These are phyloP conservation scores for Drosophila suboccidentalis DNA, from an alignment of 2,888 invertebrate species.

Conservation along the genomic window DNA sequence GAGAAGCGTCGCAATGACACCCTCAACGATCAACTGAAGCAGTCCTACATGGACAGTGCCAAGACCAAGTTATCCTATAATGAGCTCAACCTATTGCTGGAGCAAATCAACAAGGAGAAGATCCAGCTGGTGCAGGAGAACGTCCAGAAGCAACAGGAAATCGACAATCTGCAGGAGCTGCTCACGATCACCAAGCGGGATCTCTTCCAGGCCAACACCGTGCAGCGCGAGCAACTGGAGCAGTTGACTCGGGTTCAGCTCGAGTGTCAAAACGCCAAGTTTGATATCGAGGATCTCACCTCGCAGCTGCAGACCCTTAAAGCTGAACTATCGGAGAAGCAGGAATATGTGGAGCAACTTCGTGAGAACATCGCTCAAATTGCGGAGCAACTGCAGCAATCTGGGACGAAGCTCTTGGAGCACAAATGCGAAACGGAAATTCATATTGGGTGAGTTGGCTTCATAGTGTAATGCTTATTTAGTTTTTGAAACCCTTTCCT, in stretches of 20 bases:
- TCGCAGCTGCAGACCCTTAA: slow-evolving; percentile 66
- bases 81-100: slow-evolving; percentile 69
- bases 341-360: slow-evolving; percentile 26
- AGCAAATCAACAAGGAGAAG: slow-evolving; percentile 60
- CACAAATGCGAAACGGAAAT: slow-evolving; percentile 30
- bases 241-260: slow-evolving; percentile 74
- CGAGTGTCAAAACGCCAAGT: slow-evolving; percentile 60
- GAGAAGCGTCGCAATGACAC: slow-evolving; percentile 83
- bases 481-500: neutral
- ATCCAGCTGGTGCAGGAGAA: slow-evolving; percentile 59
- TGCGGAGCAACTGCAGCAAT: slow-evolving; percentile 23
- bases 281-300: slow-evolving; percentile 47
- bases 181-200: slow-evolving; percentile 74
- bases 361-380: slow-evolving; percentile 29
- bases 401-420: slow-evolving; percentile 18
- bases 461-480: no score
- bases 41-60: slow-evolving; percentile 72
- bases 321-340: slow-evolving; percentile 50
- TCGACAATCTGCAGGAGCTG: slow-evolving; percentile 69
- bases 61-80: slow-evolving; percentile 65
- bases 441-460: slow-evolving; percentile 23
- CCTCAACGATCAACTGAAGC: slow-evolving; percentile 73
- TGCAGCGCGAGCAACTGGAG: slow-evolving; percentile 74
- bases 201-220: slow-evolving; percentile 70
- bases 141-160: slow-evolving; percentile 68